Base-by-base conservation (phyloP, 2,888 invertebrate species). In the Drosophila yooni region DNA sequence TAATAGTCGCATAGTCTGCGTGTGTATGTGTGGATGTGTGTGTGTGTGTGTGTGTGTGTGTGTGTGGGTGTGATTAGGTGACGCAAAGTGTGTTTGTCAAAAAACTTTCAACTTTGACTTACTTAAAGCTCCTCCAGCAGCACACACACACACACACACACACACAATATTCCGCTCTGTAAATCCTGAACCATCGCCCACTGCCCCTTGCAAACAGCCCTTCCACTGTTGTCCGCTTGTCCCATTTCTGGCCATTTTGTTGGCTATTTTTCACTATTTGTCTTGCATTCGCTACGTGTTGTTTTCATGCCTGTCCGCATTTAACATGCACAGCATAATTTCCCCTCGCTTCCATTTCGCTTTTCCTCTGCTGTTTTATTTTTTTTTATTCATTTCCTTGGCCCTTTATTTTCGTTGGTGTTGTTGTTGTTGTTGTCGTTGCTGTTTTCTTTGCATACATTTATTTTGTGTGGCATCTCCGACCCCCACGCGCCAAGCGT, bases 241-340 rank as follows among this genome's bases (percentile, higher is more conserved):
- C 36, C 67, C 48, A 38, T 58, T 50, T 58, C 62, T 61, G 50
- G 50, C 67, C 64, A 62, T 76, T 80, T 62, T 57, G 70, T 54
- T 82, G 79, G 79, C 73, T 76, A 87, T 89, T 87, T 86, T 77
- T 82, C 86, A 79, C 80, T 84, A 76, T 82, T 85, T 76, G 80
- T 76, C 61, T 71, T 75, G 81, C 66, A 81, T 75, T 83, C 59
- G 76, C 70, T 81, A 76, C 87, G 73, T 83, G 76, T 83, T 76
- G 57, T 79, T 79, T 78, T 75, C 70, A 70, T 76, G 79, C 76
- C 70, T 73, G 67, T 70, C 70, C 77, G 81, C 77, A 83, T 82
- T 87, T 83, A 82, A 76, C 89, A 87, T 89, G 88, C 77, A 87
- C 71, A 83, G 79, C 89, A 89, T 87, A 86, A 84, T 81, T 83